Evolutionary conservation across 2,888 invertebrate genomes (phyloP).

Genomic region (Mechanitis messenoides): DNA sequence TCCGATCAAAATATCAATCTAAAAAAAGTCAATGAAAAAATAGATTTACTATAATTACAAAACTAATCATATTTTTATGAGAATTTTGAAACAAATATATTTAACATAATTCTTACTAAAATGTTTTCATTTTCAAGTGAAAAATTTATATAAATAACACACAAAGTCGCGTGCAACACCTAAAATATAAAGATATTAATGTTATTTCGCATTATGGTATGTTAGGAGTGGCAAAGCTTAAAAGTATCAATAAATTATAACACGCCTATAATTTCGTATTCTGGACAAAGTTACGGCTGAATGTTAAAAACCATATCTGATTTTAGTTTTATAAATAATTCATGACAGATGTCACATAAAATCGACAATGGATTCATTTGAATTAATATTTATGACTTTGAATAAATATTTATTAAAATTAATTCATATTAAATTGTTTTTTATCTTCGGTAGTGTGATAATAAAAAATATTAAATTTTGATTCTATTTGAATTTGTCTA

Average conservation of each 20-base stretch:
- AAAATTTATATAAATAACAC: too few species aligned
- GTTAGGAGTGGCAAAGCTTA: slow-evolving; percentile 12
- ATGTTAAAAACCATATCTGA: slow-evolving; percentile 62
- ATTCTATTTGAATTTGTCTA: too few species aligned
- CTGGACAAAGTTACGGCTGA: slow-evolving; percentile 50
- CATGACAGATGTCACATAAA: slow-evolving; percentile 48
- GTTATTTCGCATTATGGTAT: not conserved
- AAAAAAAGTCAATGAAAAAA: too few species aligned
- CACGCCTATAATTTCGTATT: slow-evolving; percentile 46
- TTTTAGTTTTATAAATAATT: slow-evolving; percentile 62
- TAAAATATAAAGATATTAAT: not conserved
- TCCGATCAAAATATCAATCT: too few species aligned
- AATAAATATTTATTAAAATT: slow-evolving; percentile 34
- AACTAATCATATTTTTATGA: too few species aligned
- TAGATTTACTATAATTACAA: too few species aligned
- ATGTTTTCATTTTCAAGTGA: too few species aligned
- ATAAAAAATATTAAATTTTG: too few species aligned
- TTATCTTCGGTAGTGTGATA: not conserved
- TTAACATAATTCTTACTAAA: too few species aligned
- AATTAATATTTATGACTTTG: slow-evolving; percentile 55
- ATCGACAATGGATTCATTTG: slow-evolving; percentile 54
- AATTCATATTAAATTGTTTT: slow-evolving; percentile 6
- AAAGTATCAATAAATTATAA: slow-evolving; percentile 38
- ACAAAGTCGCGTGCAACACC: too few species aligned
- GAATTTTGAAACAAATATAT: too few species aligned